Conservation (phyloP, 2,113 vertebrate species). For the Chaetops frenatus region DNA sequence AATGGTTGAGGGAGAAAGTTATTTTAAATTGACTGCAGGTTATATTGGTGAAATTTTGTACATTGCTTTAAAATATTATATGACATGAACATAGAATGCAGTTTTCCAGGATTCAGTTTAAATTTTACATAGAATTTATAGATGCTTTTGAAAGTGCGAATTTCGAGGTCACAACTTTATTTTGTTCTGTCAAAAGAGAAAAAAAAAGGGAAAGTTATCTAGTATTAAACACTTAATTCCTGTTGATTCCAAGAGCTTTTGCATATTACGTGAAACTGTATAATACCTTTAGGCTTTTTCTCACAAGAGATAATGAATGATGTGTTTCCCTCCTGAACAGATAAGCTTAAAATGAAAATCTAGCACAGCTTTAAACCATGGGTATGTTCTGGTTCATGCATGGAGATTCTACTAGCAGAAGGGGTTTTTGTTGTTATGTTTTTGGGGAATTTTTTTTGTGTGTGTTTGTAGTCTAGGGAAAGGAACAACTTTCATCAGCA, state of each 20-base stretch:
- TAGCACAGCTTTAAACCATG: not conserved
- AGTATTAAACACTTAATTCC: not conserved
- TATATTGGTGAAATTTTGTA: not conserved
- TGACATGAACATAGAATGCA: not conserved
- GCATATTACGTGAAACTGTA: not conserved
- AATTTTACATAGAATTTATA: not conserved
- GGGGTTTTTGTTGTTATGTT: accelerated
- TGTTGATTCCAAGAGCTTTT: not conserved
- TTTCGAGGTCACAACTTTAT: not conserved
- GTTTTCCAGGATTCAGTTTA: not conserved
- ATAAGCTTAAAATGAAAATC: not conserved
- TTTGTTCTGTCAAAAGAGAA: not conserved
- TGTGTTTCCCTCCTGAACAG: not conserved
- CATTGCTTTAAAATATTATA: not conserved
- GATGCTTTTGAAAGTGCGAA: not conserved
- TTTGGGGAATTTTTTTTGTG: not conserved
- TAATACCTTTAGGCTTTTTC: not conserved
- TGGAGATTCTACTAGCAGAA: not conserved
- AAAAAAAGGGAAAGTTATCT: not conserved
- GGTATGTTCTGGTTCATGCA: not conserved
- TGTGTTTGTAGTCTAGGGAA: not conserved
- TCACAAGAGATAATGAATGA: not conserved
- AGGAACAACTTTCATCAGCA: not conserved
- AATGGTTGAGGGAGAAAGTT: not conserved
- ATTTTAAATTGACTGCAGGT: not conserved